phyloP scores from a whole-genome alignment of 2,113 vertebrate genomes.

The Mohoua ochrocephala region DNA sequence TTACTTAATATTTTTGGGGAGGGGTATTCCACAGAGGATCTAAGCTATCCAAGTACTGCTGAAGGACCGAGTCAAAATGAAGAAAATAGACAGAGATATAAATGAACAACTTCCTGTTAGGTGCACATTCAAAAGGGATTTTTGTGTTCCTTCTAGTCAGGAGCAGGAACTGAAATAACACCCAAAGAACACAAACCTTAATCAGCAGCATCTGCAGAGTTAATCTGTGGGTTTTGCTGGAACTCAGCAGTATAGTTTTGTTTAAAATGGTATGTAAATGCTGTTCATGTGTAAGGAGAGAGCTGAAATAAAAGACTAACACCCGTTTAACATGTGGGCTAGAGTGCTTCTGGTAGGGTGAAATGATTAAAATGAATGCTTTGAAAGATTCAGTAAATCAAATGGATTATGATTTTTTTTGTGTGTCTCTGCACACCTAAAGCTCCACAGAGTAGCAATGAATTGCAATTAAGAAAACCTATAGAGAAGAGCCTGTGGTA shows the following conservation, averaged over 20 bases:
- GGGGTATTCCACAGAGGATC: neutral
- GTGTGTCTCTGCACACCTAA: neutral
- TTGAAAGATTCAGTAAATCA: neutral
- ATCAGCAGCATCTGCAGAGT: neutral
- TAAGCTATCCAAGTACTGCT: neutral
- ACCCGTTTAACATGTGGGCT: neutral
- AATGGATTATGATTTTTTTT: neutral
- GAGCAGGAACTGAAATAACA: neutral
- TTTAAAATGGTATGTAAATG: neutral
- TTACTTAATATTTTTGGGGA: neutral
- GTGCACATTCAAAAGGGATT: neutral
- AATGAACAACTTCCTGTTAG: neutral
- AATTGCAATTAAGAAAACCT: neutral
- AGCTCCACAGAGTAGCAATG: neutral
- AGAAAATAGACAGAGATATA: neutral
- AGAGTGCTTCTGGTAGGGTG: neutral
- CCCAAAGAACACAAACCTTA: neutral
- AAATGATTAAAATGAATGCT: neutral
- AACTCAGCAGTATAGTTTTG: neutral
- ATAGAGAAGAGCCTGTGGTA: neutral
- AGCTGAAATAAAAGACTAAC: neutral
- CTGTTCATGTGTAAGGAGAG: accelerated
- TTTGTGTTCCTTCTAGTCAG: neutral
- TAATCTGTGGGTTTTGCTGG: neutral
- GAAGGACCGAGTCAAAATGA: neutral